Conservation (phyloP, 2,888 invertebrate species). For the Drosophila mimica region DNA sequence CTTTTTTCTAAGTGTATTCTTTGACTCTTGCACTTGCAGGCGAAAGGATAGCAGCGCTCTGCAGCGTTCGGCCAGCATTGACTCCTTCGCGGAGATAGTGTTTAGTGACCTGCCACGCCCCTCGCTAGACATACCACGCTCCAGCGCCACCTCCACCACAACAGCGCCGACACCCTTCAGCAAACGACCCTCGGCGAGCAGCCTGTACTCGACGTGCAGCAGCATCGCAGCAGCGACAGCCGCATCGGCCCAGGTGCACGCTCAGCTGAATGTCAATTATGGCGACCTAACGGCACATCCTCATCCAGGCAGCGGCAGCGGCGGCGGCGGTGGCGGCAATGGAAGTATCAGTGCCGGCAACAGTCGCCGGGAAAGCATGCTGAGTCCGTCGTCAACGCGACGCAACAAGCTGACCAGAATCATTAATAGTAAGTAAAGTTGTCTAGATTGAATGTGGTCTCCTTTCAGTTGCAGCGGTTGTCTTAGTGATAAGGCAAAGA, state of each 20-base stretch:
- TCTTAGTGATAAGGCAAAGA: not conserved
- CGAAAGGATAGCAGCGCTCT: conserved; percentile 85
- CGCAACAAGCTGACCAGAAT: conserved; percentile 91
- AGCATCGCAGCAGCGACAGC: conserved; percentile 62
- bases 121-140: conserved; percentile 82
- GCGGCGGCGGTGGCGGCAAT: conserved; percentile 5
- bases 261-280: conserved; percentile 84
- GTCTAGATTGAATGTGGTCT: not conserved
- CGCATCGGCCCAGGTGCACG: conserved; percentile 70
- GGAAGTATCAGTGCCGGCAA: conserved; percentile 68
- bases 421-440: conserved; percentile 88
- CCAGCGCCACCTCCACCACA: conserved; percentile 52
- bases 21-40: conserved; percentile 53
- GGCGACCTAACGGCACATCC: conserved; percentile 51
- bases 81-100: conserved; percentile 91
- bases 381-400: conserved; percentile 91
- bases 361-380: conserved; percentile 87
- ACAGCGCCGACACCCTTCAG: conserved; percentile 79
- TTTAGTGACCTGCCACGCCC: conserved; percentile 86
- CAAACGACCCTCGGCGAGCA: conserved; percentile 84
- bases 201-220: conserved; percentile 83
- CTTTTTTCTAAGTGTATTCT: not conserved
- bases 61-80: conserved; percentile 92
- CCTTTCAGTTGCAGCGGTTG: not conserved
- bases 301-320: conserved; percentile 5